Conservation (phyloP, 2,888 invertebrate species). For the Agonopterix alstromeriana region DNA sequence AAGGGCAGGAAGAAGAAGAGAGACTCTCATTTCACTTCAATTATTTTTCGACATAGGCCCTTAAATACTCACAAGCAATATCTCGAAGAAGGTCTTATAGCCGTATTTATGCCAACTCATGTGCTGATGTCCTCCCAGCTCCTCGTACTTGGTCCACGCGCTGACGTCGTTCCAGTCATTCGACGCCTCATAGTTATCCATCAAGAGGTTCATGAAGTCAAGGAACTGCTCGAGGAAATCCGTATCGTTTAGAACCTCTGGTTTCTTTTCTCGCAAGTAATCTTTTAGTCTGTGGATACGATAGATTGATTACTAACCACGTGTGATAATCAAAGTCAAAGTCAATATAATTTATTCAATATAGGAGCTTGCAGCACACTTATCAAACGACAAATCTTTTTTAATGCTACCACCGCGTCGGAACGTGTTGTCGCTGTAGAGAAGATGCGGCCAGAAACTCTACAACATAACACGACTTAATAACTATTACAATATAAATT, state of each 20-base stretch:
- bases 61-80: conserved; percentile 26
- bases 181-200: conserved; percentile 36
- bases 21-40: no score
- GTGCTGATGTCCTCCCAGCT: conserved; percentile 35
- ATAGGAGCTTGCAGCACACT: no score
- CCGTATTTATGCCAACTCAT: conserved; percentile 44
- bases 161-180: conserved; percentile 46
- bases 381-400: no score
- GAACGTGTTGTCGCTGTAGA: no score
- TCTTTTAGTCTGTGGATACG: conserved; percentile 26
- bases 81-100: conserved; percentile 42
- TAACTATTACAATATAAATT: no score
- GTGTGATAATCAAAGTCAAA: no score
- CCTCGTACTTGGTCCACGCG: conserved; percentile 25
- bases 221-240: conserved; percentile 34
- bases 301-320: neutral
- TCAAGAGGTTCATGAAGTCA: conserved; percentile 28
- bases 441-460: no score
- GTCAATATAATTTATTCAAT: no score
- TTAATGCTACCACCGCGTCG: no score
- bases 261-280: conserved; percentile 28
- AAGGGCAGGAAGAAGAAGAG: no score
- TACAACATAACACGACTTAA: no score
- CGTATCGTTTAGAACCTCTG: conserved; percentile 22
- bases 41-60: no score